These are phyloP conservation scores for Hetaerina americana DNA, from an alignment of 1,140 invertebrate genomes.

Conservation along the genomic window DNA sequence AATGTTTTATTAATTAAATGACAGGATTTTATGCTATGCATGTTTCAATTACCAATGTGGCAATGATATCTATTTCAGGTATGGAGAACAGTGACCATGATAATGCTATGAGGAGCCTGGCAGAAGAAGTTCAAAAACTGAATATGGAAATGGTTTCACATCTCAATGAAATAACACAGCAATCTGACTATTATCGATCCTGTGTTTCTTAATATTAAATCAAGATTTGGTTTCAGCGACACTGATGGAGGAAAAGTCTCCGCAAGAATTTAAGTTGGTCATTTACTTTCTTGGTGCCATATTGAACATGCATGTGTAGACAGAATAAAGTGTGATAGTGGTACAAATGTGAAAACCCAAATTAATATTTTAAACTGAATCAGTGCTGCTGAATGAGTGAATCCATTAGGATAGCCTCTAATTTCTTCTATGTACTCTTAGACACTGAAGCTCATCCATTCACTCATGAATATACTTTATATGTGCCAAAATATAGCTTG, in stretches of 20 bases:
- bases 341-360: not conserved
- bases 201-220: constrained; percentile 27
- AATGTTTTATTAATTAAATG: not conserved
- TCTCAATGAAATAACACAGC: constrained; percentile 30
- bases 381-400: not conserved
- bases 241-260: not conserved
- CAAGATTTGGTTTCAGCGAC: not conserved
- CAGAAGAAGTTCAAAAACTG: constrained; percentile 29
- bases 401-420: not conserved
- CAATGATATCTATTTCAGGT: constrained; percentile 26
- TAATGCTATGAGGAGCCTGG: constrained; percentile 27
- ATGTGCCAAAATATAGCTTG: not conserved
- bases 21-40: not conserved
- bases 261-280: not conserved
- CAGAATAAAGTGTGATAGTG: not conserved
- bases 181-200: constrained; percentile 33
- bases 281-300: not conserved
- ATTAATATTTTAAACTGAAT: not conserved
- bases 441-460: not conserved
- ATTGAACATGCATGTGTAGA: not conserved
- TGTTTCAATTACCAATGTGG: not conserved
- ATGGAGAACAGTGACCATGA: constrained; percentile 36
- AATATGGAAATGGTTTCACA: constrained; percentile 33
- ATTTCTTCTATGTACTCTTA: not conserved
- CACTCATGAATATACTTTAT: not conserved